phyloP scores from a whole-genome alignment of 2,888 invertebrate species.

The Craniophora ligustri region DNA sequence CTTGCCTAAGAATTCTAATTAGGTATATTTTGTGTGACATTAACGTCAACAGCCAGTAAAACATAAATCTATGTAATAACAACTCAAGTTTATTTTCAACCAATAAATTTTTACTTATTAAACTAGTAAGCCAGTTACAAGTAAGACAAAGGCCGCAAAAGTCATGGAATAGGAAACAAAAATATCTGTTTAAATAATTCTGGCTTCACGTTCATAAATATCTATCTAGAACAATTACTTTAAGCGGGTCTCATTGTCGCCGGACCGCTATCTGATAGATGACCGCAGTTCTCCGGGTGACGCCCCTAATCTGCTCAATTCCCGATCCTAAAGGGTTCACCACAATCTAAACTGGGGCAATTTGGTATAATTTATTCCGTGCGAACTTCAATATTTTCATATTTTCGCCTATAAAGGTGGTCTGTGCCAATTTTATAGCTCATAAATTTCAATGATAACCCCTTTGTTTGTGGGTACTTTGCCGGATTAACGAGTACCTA shows the following conservation, averaged over 20 bases:
- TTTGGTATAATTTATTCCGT: constrained; percentile 70
- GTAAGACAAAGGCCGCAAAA: too few relatives aligned
- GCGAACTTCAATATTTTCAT: constrained; percentile 66
- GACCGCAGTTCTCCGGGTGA: constrained; percentile 58
- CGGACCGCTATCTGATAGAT: constrained; percentile 58
- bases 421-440: constrained; percentile 67
- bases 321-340: constrained; percentile 65
- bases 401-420: constrained; percentile 66
- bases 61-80: too few relatives aligned
- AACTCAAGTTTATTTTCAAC: too few relatives aligned
- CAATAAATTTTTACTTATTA: too few relatives aligned
- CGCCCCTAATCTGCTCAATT: constrained; percentile 62
- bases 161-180: background rate
- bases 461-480: constrained; percentile 68
- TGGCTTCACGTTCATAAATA: background rate
- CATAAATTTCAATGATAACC: constrained; percentile 73
- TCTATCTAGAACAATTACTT: constrained; percentile 37
- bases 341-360: constrained; percentile 68
- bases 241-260: constrained; percentile 52
- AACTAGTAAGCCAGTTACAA: too few relatives aligned
- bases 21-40: too few relatives aligned
- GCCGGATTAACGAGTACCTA: constrained; percentile 64
- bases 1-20: too few relatives aligned
- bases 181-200: constrained; percentile 21
- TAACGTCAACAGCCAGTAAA: too few relatives aligned